phyloP scores from a whole-genome alignment of 2,888 invertebrate genomes.

The Tillus elongatus region DNA sequence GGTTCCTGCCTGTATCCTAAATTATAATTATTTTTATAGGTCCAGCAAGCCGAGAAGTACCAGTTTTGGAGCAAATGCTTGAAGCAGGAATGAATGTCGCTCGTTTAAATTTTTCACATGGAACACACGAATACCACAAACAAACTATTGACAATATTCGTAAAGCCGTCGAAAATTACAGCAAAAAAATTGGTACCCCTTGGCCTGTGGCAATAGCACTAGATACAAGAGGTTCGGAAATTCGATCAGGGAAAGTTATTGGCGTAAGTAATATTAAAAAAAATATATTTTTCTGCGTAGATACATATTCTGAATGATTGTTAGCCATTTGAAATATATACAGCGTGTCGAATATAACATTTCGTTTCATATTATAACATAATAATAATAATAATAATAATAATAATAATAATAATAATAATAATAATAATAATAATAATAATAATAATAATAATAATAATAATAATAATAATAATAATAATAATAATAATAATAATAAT shows the following conservation, averaged over 20 bases:
- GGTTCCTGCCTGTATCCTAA: too few species aligned
- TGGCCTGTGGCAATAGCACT: constrained; percentile 84
- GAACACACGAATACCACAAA: constrained; percentile 84
- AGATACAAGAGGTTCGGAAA: constrained; percentile 91
- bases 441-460: too few species aligned
- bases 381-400: too few species aligned
- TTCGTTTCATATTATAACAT: too few species aligned
- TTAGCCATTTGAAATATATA: too few species aligned
- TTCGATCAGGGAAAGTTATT: not conserved
- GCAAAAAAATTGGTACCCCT: constrained; percentile 57
- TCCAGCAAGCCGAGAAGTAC: constrained; percentile 56
- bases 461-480: too few species aligned
- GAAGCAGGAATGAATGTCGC: constrained; percentile 92
- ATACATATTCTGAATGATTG: too few species aligned
- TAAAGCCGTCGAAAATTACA: constrained; percentile 67
- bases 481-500: too few species aligned
- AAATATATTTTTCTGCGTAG: too few species aligned
- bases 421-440: too few species aligned
- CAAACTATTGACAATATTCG: constrained; percentile 83
- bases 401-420: too few species aligned
- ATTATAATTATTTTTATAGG: constrained; percentile 13
- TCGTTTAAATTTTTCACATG: constrained; percentile 88
- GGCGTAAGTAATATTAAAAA: not conserved
- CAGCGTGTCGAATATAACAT: too few species aligned
- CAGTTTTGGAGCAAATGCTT: constrained; percentile 81